phyloP scores from a whole-genome alignment of 2,113 vertebrate genomes.

The Entosphenus tridentatus region DNA sequence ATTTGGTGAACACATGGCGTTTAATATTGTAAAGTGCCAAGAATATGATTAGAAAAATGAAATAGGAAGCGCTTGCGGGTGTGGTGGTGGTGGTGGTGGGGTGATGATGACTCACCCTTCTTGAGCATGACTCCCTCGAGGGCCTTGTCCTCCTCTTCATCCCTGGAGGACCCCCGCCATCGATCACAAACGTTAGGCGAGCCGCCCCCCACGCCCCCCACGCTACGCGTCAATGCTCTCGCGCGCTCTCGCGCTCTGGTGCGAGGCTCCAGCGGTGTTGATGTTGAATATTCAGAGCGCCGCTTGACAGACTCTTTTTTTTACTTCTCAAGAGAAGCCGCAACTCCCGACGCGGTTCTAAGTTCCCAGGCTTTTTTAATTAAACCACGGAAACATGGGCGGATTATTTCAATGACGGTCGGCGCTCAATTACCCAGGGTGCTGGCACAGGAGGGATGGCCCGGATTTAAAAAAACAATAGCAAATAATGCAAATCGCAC shows the following conservation, averaged over 20 bases:
- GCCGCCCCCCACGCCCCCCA: background rate
- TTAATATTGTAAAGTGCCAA: background rate
- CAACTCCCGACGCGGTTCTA: too few relatives aligned
- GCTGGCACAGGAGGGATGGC: too few relatives aligned
- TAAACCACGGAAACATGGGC: too few relatives aligned
- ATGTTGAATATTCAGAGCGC: background rate
- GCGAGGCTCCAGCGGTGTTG: background rate
- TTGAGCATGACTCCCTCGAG: constrained; percentile 61
- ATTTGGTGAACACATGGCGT: background rate
- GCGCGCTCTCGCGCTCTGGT: background rate
- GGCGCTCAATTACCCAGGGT: too few relatives aligned
- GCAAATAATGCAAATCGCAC: too few relatives aligned
- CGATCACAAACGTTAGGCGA: too few relatives aligned
- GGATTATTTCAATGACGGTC: too few relatives aligned
- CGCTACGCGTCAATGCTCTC: background rate
- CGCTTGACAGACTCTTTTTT: background rate
- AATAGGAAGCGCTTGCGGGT: constrained; percentile 18
- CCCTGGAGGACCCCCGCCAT: constrained; percentile 23
- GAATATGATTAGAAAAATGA: background rate
- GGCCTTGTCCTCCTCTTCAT: constrained; percentile 49
- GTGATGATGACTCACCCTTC: constrained; percentile 29
- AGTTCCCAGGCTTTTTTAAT: too few relatives aligned
- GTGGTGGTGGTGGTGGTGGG: too few relatives aligned
- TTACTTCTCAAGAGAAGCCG: too few relatives aligned
- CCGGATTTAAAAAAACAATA: too few relatives aligned